These are phyloP conservation scores for Ephialtes manifestator DNA, from an alignment of 2,888 invertebrate species.

Conservation along the genomic window DNA sequence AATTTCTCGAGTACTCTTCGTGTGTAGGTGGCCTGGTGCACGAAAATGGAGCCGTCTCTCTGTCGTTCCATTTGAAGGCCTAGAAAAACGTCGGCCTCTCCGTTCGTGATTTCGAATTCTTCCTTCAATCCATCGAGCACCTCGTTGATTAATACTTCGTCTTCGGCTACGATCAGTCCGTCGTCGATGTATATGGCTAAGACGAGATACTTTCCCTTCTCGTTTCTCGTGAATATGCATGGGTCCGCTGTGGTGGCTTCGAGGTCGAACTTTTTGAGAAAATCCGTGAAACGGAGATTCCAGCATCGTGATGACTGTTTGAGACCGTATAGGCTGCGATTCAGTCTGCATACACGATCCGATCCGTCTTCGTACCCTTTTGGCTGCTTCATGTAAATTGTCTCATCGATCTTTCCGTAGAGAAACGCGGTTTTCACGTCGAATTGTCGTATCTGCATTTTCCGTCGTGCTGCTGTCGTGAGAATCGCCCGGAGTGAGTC, in stretches of 20 bases:
- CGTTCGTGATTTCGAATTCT: background rate
- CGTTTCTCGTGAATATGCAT: background rate
- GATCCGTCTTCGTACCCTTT: background rate
- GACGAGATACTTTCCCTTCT: background rate
- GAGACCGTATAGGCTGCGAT: too few species aligned
- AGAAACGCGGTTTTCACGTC: background rate
- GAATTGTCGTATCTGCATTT: background rate
- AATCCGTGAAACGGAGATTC: background rate
- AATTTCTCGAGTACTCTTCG: background rate
- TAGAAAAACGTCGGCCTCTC: background rate
- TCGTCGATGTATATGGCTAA: background rate
- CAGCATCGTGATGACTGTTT: too few species aligned
- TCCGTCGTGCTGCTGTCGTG: background rate
- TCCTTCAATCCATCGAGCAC: background rate
- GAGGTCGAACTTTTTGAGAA: background rate
- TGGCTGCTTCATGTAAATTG: background rate
- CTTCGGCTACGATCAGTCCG: background rate
- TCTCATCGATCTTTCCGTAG: background rate
- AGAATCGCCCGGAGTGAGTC: background rate
- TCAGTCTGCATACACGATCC: background rate
- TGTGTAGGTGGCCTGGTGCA: background rate
- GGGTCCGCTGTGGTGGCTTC: background rate
- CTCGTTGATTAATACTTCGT: background rate
- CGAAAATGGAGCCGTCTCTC: background rate
- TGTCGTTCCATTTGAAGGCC: background rate